Evolutionary conservation across 2,888 invertebrate species (phyloP), one percentile per base, ranked within the genome.

Genomic region (Caradrina kadenii): DNA sequence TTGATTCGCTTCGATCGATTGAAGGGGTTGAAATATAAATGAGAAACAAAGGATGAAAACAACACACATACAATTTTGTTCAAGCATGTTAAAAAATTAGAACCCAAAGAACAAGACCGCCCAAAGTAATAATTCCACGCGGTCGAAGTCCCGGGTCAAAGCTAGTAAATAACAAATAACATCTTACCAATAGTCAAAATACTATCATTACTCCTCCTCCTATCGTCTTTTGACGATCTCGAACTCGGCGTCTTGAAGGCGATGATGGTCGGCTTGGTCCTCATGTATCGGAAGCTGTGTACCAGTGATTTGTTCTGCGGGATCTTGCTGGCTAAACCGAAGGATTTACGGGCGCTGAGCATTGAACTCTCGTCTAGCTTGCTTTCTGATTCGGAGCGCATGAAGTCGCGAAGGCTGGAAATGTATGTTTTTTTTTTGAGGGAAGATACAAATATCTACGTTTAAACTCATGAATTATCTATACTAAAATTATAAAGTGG

Each of bases 211-310:
- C 96, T 96, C 48, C 96, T 91, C 19, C 96, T 91, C 21, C 96
- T 90, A 74, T 98, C 97, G 79, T 98, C 98, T 66, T n/a, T n/a
- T n/a, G n/a, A n/a, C n/a, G n/a, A n/a, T n/a, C n/a, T n/a, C n/a
- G 97, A 91, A 90, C 97, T 97, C 1, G 98, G 98, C 2, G 98
- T 98, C 91, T 98, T 98, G 89, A 98, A 98, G 0, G 98, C 98
- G 60, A 98, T 98, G 78, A 98, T 98, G 0, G 98, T 98, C 0
- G 99, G 99, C 86, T 98, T 98, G 81, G 97, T 97, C 55, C 98
- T 93, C 98, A 98, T 98, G 89, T 98, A 98, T n/a, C 98, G 96
- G 93, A 98, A 98, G 89, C 98, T 98, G 87, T 98, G 98, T 0
- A 98, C 98, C 73, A 98, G 93, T 0, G 98, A 97, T 83, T 97